Base-by-base conservation (phyloP, 2,888 invertebrate genomes). In the Neoscelio sp. region DNA sequence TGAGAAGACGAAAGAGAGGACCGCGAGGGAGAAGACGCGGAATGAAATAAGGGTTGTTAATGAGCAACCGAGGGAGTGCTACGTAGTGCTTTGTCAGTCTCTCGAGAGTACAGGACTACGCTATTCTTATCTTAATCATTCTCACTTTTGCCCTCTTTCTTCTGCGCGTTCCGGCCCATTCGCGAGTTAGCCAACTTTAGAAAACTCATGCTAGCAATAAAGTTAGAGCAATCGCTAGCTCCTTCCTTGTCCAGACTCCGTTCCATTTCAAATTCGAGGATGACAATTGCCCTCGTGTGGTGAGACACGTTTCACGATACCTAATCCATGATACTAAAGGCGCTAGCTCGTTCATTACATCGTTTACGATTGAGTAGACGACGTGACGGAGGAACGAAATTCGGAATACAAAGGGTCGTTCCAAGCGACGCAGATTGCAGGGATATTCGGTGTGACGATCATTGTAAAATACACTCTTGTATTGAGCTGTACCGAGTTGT, bases 11-110 rank as follows among this genome's bases (percentile, higher is more conserved):
- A 42, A 67, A 54, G 38, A 33, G 30, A 67, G 58, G 65, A 62
- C 38, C 42, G 35, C 23, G 28, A 23, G 30, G 40, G 60, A 58
- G 46, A 44, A 67, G 71, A 62, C 74, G 75, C 80, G 82, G 85
- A 85, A 87, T 86, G 86, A 87, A 87, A 87, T 87, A 86, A 87
- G 85, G 86, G 83, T 85, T 85, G 85, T 87, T 88, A 87, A 87
- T 87, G 86, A 87, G 86, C 78, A 80, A 81, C 82, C 80, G 70
- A 70, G 83, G 82, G 80, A 83, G 80, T 78, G 77, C 78, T 68
- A 75, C 68, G 44, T 78, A 80, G 78, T 76, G 82, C 78, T 83
- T 83, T 80, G 74, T 82, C 74, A 81, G 82, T 80, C 82, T 82
- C 84, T 83, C 54, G 30, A 48, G 84, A 82, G 81, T 78, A 68